phyloP scores from a whole-genome alignment of 92 coral and sea anemone species.

The Hydrozoanthus gracilis region DNA sequence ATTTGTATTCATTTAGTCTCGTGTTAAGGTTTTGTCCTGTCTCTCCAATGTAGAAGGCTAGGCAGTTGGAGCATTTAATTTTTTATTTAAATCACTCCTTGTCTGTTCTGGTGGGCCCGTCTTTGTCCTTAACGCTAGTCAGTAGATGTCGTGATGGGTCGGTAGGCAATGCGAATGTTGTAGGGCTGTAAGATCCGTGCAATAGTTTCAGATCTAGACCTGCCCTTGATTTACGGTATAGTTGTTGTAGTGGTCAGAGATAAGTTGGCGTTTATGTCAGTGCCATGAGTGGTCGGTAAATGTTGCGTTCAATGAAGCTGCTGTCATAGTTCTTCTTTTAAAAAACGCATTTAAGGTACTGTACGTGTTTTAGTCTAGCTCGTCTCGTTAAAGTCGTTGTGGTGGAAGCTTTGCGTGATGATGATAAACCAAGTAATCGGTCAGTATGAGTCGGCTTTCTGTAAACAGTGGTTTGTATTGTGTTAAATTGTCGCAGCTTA shows the following conservation, averaged over 20 bases:
- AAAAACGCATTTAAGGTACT: neutral
- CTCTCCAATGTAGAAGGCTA: neutral
- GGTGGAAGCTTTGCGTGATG: neutral
- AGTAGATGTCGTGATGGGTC: conserved; percentile 24
- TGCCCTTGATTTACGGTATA: too few relatives aligned
- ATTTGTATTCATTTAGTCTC: conserved; percentile 31
- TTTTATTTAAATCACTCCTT: conserved; percentile 6
- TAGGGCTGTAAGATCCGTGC: too few relatives aligned
- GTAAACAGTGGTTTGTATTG: neutral
- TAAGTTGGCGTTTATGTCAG: too few relatives aligned
- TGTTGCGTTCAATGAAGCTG: too few relatives aligned
- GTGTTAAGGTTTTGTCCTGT: conserved; percentile 46
- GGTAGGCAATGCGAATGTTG: neutral
- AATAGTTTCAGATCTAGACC: too few relatives aligned
- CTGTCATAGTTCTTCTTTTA: too few relatives aligned
- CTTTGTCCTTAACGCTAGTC: neutral
- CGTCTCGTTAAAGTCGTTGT: neutral
- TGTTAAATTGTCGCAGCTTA: neutral
- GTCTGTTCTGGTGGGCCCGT: conserved; percentile 24
- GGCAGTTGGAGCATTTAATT: conserved; percentile 19
- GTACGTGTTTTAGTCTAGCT: neutral
- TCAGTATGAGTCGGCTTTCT: neutral
- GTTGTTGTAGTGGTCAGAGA: too few relatives aligned
- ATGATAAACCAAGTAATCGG: conserved; percentile 14
- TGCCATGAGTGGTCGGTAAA: too few relatives aligned